These are phyloP conservation scores for Micronisus gabar DNA, from an alignment of 2,113 vertebrate species.

Conservation along the genomic window DNA sequence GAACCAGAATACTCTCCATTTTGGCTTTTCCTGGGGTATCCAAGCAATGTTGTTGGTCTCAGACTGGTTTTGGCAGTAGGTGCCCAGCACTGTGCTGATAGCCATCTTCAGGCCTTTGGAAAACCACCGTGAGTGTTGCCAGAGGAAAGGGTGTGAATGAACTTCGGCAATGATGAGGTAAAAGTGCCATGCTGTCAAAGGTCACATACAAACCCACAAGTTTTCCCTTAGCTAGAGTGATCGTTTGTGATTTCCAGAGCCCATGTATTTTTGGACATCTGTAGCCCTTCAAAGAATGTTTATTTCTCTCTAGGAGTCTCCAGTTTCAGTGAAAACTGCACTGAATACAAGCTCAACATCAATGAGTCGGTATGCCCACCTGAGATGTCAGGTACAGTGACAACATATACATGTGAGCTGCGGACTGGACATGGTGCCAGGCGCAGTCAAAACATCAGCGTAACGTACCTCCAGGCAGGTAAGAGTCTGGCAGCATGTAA, in stretches of 20 bases:
- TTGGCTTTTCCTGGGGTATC: neutral
- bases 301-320: constrained; percentile 43
- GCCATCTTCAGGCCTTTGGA: neutral
- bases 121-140: neutral
- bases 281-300: neutral
- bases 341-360: constrained; percentile 36
- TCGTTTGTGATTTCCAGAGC: neutral
- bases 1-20: neutral
- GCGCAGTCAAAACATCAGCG: constrained; percentile 11
- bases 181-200: neutral
- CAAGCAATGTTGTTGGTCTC: neutral
- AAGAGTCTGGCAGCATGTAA: neutral
- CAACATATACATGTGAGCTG: constrained; percentile 65
- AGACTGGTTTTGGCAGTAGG: neutral
- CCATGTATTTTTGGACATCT: neutral
- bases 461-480: constrained; percentile 66
- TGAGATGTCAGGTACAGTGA: neutral
- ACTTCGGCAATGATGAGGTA: neutral
- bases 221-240: neutral
- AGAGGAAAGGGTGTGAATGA: neutral
- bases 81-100: neutral
- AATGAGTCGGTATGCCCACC: constrained; percentile 8
- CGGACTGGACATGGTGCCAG: constrained; percentile 38
- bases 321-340: constrained; percentile 14
- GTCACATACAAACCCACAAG: neutral